A percentile compares a stretch with the other conserved stretches of the same genome.
phyloP scores from a whole-genome alignment of 2,113 vertebrate species.

The Orycteropus afer region DNA sequence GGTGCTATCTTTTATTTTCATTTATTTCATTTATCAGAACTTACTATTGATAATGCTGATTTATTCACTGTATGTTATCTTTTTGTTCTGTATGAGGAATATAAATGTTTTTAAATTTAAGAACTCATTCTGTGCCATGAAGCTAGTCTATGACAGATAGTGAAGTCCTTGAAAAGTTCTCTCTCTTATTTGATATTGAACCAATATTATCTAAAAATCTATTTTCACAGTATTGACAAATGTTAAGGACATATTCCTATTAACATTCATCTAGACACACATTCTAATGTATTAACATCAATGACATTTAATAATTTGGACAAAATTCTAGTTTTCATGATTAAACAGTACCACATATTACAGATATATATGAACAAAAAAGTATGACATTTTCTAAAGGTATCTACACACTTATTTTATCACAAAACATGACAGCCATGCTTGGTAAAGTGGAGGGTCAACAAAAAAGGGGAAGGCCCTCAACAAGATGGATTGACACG shows the following conservation, averaged over 20 bases:
- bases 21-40: background rate
- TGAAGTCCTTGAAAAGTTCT: background rate
- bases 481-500: no score
- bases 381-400: background rate
- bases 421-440: background rate
- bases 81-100: background rate
- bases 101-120: background rate
- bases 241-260: background rate
- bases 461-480: no score
- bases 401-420: background rate
- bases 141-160: background rate
- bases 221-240: constrained; percentile 26
- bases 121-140: constrained; percentile 4
- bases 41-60: background rate
- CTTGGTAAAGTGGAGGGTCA: no score
- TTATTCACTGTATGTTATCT: background rate
- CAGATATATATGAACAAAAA: background rate
- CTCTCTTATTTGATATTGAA: background rate
- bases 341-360: background rate
- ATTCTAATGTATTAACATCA: background rate
- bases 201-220: background rate
- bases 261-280: background rate
- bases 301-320: background rate
- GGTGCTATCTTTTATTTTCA: constrained; percentile 11
- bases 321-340: background rate